phyloP scores from a whole-genome alignment of 2,797 vertebrate species.

The Benthosema pterotum region DNA sequence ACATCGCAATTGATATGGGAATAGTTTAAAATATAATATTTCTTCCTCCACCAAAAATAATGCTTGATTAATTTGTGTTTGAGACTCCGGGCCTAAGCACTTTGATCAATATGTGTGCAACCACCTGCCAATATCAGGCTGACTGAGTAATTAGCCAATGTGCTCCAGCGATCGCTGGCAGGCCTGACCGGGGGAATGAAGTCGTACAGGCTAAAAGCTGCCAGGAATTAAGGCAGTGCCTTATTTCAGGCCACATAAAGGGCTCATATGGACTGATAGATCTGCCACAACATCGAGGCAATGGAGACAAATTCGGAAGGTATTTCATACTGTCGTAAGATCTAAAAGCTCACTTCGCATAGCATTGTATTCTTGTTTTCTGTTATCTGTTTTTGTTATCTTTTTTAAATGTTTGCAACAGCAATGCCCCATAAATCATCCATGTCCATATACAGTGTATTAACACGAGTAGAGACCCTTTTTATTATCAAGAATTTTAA shows the following conservation, averaged over 20 bases:
- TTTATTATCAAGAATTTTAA: constrained; percentile 69
- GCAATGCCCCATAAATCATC: constrained; percentile 59
- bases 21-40: constrained; percentile 38
- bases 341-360: no score
- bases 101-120: constrained; percentile 76
- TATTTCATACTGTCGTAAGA: no score
- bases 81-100: constrained; percentile 65
- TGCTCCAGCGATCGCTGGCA: constrained; percentile 56
- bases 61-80: constrained; percentile 77
- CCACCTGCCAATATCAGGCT: constrained; percentile 78
- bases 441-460: constrained; percentile 15
- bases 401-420: constrained; percentile 33
- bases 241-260: constrained; percentile 46
- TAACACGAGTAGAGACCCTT: constrained; percentile 51
- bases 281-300: constrained; percentile 20
- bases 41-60: constrained; percentile 52
- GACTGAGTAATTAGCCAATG: constrained; percentile 79
- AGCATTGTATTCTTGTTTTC: no score
- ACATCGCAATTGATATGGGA: constrained; percentile 31
- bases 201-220: constrained; percentile 56
- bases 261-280: constrained; percentile 8
- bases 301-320: constrained; percentile 26
- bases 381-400: no score
- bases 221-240: constrained; percentile 52
- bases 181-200: constrained; percentile 68